These are phyloP conservation scores for Chromoteleia sp. DNA, from an alignment of 2,888 invertebrate genomes.

Conservation along the genomic window DNA sequence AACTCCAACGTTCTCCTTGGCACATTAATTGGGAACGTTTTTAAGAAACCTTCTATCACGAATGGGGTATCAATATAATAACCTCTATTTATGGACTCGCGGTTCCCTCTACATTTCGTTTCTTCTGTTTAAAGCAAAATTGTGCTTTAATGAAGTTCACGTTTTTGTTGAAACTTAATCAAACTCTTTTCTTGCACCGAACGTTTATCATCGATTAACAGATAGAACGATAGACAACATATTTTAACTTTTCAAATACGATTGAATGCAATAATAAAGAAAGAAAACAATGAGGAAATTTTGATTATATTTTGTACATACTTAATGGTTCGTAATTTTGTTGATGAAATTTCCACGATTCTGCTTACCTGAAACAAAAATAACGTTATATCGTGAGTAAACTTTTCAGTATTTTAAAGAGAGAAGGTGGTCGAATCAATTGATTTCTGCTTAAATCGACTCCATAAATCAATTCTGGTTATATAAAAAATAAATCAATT, in stretches of 20 bases:
- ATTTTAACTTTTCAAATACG: no score
- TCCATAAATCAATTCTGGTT: no score
- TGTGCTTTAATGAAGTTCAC: background rate
- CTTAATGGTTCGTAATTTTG: no score
- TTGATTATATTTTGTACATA: no score
- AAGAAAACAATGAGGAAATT: no score
- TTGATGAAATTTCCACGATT: no score
- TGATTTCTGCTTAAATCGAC: no score
- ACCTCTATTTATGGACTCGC: constrained; percentile 5
- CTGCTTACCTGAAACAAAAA: constrained; percentile 32
- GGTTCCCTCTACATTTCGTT: background rate
- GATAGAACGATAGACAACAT: constrained; percentile 12
- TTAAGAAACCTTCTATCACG: constrained; percentile 11
- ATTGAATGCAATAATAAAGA: no score
- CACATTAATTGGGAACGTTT: constrained; percentile 53
- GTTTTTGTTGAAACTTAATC: background rate
- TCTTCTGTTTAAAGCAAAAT: background rate
- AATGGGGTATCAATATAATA: constrained; percentile 12
- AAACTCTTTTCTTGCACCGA: no score
- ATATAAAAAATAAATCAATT: no score
- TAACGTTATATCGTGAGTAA: background rate
- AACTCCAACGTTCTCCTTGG: constrained; percentile 37
- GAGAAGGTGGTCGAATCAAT: no score
- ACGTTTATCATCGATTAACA: background rate
- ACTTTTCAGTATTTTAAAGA: no score